Base-by-base conservation (phyloP, 2,113 vertebrate genomes). In the Syngnathus floridae region DNA sequence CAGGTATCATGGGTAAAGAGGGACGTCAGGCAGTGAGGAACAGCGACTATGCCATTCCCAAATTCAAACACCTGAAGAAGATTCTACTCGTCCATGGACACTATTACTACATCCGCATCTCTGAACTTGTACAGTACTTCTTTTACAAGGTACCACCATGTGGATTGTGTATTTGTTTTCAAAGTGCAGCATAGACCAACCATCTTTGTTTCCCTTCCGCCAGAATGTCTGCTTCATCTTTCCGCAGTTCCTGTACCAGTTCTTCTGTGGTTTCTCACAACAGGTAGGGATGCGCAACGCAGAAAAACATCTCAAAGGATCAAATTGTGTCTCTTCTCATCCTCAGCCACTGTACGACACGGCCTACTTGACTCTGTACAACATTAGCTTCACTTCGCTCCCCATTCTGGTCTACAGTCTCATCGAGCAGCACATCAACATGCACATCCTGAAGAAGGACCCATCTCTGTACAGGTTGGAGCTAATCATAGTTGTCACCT, bases 221-320 rank as follows among this genome's bases (percentile, higher is more conserved):
- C 93, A 98, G 96, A 99, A 99, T 67, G 95, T 99, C 77, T 96
- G 94, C 86, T 99, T 99, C 91, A 98, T 99, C 81, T 98, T 98
- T 85, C 97, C 97, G 54, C 97, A 99, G 90, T 99, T 99, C 90
- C 92, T 99, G 43, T 99, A 98, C 90, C 97, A 99, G 91, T 99
- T 99, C 90, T 98, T 98, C 90, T 99, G 97, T 82, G 97, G 97
- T 66, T 99, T 98, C 89, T 99, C 96, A 62, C 97, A 99, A 75
- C 96, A 99, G 93, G 97, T 98, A 81, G 64, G 81, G 2, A 7
- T 0, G 52, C 19, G 12, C 16, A 8, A 2, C 38, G 41, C 36
- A 65, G 19, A 58, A 40, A 22, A 9, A 41, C 36, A 21, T 17
- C 40, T n/a, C n/a, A n/a, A n/a, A n/a, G n/a, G n/a, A n/a, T n/a